Base-by-base conservation (phyloP, 2,888 invertebrate species). In the Thalpophila matura region DNA sequence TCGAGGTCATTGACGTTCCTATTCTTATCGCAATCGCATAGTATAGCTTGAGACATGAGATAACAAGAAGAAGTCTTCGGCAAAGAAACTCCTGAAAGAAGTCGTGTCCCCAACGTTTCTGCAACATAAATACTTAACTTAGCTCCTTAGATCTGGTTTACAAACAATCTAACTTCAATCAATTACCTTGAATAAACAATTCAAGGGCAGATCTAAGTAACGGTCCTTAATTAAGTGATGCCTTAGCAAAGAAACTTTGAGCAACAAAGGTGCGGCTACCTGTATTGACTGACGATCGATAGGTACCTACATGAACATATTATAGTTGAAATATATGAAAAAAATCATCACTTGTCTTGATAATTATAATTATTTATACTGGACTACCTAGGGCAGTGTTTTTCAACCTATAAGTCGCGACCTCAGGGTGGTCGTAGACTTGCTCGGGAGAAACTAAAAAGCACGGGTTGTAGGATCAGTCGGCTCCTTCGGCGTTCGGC, bases 121-220 rank as follows among this genome's bases (percentile, higher is more conserved):
- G 2, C 31, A 24, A 24, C 24, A 33, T 16, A 12, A 31, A 20
- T 38, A 37, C 14, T 14, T 5, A 22, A 29, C 4, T 46, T 10
- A 14, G 5, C 33, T 20, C 35, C 33, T 20, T 16, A 29, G 22
- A 10, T 33, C 22, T 33, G 7, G 20, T 33, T 29, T 7, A 12
- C 29, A 31, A 57, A 42, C 47, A 43, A 49, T 43, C n/a, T 16
- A 20, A 68, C 35, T 42, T 38, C 2, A 40, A 49, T 58, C 12
- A 46, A 53, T 46, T 29, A 40, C 14, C 24, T 46, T 33, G 42
- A 42, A 53, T 47, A 47, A 57, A 58, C 46, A 59, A 47, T 24
- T 16, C 10, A 27, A 60, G 26, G 35, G 20, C 3, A 42, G 2
- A 16, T 6, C 20, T 22, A 22, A 37, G 18, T 27, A 43, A 68